Evolutionary conservation across 2,888 invertebrate species (phyloP).

Genomic region (Maniola hyperantus): DNA sequence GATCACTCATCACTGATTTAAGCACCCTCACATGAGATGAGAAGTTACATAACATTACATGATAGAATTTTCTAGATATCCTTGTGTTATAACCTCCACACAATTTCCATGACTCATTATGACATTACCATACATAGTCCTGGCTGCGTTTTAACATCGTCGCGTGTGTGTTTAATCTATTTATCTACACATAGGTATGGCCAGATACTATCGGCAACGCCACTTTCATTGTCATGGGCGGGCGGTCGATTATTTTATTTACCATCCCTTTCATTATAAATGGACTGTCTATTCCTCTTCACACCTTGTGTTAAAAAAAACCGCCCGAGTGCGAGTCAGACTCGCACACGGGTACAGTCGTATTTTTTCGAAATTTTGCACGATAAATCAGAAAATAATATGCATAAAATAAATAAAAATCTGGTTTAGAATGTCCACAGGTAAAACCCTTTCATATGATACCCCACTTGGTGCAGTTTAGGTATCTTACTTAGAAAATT

Average conservation of each 20-base stretch:
- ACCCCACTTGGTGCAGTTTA: no score
- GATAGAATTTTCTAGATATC: slow-evolving; percentile 3
- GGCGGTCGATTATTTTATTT: background rate
- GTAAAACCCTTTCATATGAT: no score
- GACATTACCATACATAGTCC: background rate
- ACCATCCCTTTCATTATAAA: background rate
- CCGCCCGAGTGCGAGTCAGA: no score
- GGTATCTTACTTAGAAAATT: no score
- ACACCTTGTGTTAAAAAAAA: no score
- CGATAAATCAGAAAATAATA: no score
- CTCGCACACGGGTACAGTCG: no score
- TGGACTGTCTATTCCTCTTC: background rate
- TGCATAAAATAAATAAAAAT: no score
- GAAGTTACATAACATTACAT: slow-evolving; percentile 1
- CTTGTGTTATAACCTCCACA: background rate
- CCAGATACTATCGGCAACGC: slow-evolving; percentile 32
- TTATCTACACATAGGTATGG: slow-evolving; percentile 21
- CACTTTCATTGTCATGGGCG: slow-evolving; percentile 27
- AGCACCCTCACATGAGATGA: no score
- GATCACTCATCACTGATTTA: no score
- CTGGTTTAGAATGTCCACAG: no score
- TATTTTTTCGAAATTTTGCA: no score
- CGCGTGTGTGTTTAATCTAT: slow-evolving; percentile 35
- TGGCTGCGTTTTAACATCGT: background rate
- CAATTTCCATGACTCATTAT: background rate